Evolutionary conservation across 2,113 vertebrate genomes (phyloP), one percentile per base, ranked within the genome.

Genomic region (Amazona vittata): DNA sequence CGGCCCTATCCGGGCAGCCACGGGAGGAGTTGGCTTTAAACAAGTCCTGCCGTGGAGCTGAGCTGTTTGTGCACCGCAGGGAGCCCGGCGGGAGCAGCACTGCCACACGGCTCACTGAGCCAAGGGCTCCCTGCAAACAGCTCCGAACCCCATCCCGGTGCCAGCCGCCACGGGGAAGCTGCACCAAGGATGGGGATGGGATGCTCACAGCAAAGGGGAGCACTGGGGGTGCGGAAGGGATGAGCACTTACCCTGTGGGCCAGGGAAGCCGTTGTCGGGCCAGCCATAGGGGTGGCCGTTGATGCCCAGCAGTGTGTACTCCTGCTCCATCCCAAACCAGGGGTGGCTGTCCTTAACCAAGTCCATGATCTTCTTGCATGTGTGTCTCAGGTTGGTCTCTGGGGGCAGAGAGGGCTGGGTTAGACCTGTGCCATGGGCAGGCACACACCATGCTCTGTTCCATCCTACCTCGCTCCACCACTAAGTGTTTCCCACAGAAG

Each of bases 281-380:
- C 98, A 98, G 78, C 97, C 95, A 0, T 97, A 98, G 22, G 98
- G 97, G 50, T 97, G 97, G 31, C 97, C 96, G 0, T 97, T 94
- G 44, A 97, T 79, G 33, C 97, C 96, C 39, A 98, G 81, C 52
- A 98, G 89, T 0, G 97, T 97, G 96, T 98, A 98, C 39, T 98
- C 98, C 83, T 98, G 98, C 91, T 98, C 98, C 96, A 98, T 98
- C 21, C 98, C 97, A 4, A 98, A 98, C 98, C 97, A 98, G 2
- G 97, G 97, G 50, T 94, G 96, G 16, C 81, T 94, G 17, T 96
- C 95, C 69, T 87, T 80, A 15, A 97, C 96, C 89, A 96, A 41
- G 28, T 98, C 97, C 98, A 98, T 98, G 22, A 96, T 76, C 21
- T 95, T 86, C n/a, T 94, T 97, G 75, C 98, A 98, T 1, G 86